Percentiles rank a stretch among this genome's conserved stretches.
phyloP scores from a whole-genome alignment of 2,797 vertebrate genomes.

The Etheostoma perlongum region DNA sequence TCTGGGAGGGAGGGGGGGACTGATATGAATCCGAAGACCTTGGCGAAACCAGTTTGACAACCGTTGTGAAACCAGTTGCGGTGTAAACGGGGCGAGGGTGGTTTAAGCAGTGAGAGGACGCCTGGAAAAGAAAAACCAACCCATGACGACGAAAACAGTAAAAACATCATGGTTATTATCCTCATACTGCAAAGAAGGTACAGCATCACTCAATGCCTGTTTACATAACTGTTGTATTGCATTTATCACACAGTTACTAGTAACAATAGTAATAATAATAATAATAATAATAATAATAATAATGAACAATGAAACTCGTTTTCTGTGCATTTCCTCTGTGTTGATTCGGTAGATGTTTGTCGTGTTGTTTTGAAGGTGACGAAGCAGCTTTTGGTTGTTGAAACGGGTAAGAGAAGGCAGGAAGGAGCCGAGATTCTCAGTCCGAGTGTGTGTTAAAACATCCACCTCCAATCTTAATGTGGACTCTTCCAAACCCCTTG shows the following conservation, averaged over 20 bases:
- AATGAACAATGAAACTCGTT: constrained; percentile 60
- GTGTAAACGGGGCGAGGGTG: constrained; percentile 66
- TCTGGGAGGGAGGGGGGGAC: constrained; percentile 5
- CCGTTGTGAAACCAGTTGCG: constrained; percentile 50
- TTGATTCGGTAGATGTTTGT: constrained; percentile 28
- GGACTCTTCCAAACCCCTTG: constrained; percentile 50
- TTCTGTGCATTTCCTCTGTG: constrained; percentile 57
- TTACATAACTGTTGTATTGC: constrained; percentile 69
- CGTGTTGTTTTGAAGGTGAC: constrained; percentile 43
- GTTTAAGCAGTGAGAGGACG: constrained; percentile 60
- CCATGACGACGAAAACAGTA: constrained; percentile 15
- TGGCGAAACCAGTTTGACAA: constrained; percentile 17
- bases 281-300: constrained; percentile 55
- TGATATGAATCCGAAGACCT: constrained; percentile 52
- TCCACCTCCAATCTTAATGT: constrained; percentile 7
- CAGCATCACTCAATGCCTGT: constrained; percentile 56
- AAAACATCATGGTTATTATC: constrained; percentile 36
- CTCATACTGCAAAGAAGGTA: constrained; percentile 46
- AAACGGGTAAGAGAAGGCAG: constrained; percentile 46
- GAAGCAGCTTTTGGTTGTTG: constrained; percentile 72
- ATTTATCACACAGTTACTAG: constrained; percentile 73
- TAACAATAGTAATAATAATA: constrained; percentile 59
- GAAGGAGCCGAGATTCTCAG: constrained; percentile 50
- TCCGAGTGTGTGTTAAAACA: constrained; percentile 11
- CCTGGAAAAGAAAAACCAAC: constrained; percentile 35